These are phyloP conservation scores for Phalanger gymnotis DNA, from an alignment of 2,797 vertebrate genomes.

Conservation along the genomic window DNA sequence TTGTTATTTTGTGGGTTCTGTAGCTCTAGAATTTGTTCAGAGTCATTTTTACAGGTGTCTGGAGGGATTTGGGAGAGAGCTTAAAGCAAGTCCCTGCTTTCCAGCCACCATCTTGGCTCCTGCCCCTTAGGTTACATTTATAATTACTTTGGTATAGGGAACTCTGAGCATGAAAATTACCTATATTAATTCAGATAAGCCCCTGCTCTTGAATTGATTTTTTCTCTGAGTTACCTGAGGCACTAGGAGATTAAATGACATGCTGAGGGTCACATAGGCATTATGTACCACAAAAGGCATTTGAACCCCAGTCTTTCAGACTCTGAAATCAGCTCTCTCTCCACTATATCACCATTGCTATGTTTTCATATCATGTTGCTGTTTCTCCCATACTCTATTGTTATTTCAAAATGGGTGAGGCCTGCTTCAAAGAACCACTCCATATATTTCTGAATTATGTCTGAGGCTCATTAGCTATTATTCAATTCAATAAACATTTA, in stretches of 20 bases:
- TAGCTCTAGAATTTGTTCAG: too few relatives aligned
- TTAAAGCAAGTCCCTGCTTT: too few relatives aligned
- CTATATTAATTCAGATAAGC: background rate
- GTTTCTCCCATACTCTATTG: background rate
- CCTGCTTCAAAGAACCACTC: background rate
- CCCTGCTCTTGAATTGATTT: background rate
- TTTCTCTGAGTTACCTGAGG: background rate
- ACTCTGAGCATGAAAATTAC: background rate
- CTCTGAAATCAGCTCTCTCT: background rate
- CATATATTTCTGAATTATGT: background rate
- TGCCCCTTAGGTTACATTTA: background rate
- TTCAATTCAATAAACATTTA: background rate
- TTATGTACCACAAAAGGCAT: background rate
- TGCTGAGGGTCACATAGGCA: background rate
- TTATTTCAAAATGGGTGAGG: background rate
- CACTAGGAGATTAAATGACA: background rate
- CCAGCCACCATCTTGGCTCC: too few relatives aligned
- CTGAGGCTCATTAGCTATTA: background rate
- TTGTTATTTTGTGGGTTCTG: too few relatives aligned
- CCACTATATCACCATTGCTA: background rate
- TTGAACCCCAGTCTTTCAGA: background rate
- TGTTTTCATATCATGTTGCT: background rate
- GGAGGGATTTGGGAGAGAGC: too few relatives aligned
- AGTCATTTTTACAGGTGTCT: too few relatives aligned
- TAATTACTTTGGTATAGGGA: background rate